Evolutionary conservation across 2,797 vertebrate species (phyloP), one percentile per base, ranked within the genome.

Genomic region (Jordanella pulchra): DNA sequence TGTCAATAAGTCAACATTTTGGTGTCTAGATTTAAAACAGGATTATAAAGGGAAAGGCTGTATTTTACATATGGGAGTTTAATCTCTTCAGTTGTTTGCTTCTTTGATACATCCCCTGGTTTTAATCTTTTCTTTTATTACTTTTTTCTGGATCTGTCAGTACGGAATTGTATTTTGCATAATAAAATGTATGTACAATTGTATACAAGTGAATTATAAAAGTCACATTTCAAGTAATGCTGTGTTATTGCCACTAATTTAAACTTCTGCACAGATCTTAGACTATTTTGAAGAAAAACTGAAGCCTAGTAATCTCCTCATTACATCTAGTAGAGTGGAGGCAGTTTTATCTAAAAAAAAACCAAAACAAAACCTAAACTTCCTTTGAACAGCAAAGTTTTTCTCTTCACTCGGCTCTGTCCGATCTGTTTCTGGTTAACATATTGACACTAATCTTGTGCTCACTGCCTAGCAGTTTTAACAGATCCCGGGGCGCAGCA

Each of bases 391-490:
- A 72, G 48, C 27, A 54, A 87, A 82, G 72, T 76, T 84, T n/a
- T 70, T 56, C 73, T 78, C 44, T 50, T 69, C 80, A 73, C 81
- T 87, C 68, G 72, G 68, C 79, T 76, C 66, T 55, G 77, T 86
- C 78, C 77, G 89, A 90, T 81, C 86, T 92, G 90, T 88, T 93
- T 84, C 88, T 79, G 78, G 85, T 92, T 90, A 92, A 80, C 56
- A 18, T 72, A 67, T 83, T 82, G 84, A 85, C 84, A 83, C 85
- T 83, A 86, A 85, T 84, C 79, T 84, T 80, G 82, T 85, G 88
- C 79, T 79, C 69, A 77, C 91, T 90, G 91, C 90, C 86, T 88
- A 77, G 78, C 83, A 91, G 92, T 79, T 91, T 92, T 89, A 93
- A 93, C 88, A 93, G 76, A 89, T 89, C 91, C 0, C 61, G 81